Percentiles rank a stretch among this genome's conserved stretches.
phyloP scores from a whole-genome alignment of 2,888 invertebrate species.

The Rhingia campestris region DNA sequence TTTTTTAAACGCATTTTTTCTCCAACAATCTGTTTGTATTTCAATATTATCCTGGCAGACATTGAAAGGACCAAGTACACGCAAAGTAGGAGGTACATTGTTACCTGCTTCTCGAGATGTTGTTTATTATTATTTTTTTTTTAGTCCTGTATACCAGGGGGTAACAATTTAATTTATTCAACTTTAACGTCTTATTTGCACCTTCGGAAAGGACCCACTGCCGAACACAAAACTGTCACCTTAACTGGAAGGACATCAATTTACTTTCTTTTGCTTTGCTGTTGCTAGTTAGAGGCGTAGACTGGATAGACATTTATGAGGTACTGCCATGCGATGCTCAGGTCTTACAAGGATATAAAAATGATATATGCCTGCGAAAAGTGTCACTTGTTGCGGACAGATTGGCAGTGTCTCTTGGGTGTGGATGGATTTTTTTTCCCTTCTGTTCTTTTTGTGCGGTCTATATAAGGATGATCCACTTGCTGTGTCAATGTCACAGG shows the following conservation, averaged over 20 bases:
- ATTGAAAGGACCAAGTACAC: conserved; percentile 15
- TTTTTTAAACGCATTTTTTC: conserved; percentile 47
- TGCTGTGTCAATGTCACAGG: conserved; percentile 67
- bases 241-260: conserved; percentile 61
- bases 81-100: neutral
- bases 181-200: conserved; percentile 65
- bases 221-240: conserved; percentile 37
- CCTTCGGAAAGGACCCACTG: conserved; percentile 30
- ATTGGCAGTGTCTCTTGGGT: conserved; percentile 46
- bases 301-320: conserved; percentile 74
- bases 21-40: conserved; percentile 66
- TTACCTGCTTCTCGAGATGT: conserved; percentile 42
- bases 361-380: conserved; percentile 80
- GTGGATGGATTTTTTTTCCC: neutral
- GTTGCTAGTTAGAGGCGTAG: conserved; percentile 18
- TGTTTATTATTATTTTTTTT: conserved; percentile 52
- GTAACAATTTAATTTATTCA: conserved; percentile 65
- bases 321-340: conserved; percentile 76
- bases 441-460: conserved; percentile 36
- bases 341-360: conserved; percentile 75
- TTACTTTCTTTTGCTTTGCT: conserved; percentile 27
- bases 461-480: conserved; percentile 67
- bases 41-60: conserved; percentile 46
- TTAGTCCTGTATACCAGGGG: conserved; percentile 3
- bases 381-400: conserved; percentile 78